Evolutionary conservation across 2,113 vertebrate species (phyloP), one percentile per base, ranked within the genome.

Genomic region (Epinephelus moara): DNA sequence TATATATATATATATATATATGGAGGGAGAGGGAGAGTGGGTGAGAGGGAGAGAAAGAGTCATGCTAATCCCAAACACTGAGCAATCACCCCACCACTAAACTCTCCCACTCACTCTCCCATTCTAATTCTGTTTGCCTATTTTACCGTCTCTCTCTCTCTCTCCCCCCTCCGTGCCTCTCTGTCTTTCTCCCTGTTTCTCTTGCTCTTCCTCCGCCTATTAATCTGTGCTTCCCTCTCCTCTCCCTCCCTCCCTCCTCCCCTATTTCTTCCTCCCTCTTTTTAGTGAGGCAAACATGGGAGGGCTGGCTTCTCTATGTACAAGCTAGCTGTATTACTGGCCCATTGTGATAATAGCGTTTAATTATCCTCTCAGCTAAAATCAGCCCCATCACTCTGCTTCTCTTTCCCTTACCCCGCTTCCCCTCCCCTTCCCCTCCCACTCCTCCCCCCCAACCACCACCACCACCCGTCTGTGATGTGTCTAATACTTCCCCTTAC

Each of bases 281-380:
- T 88, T 81, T 57, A 80, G 88, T 19, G 79, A 89, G 86, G 88
- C 83, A 92, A 90, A 91, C 88, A 91, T 83, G 87, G 87, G 89
- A 90, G 93, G 91, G 87, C 88, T 85, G 89, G 75, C 77, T 91
- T 73, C 87, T 92, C 88, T 79, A 27, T 84, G 90, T 86, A 91
- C 92, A 77, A 79, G 90, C 88, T 60, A 85, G 81, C 91, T 90
- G 89, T 91, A 92, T 94, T 89, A 92, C 90, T 90, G 92, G 87
- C 87, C 91, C 85, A 91, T 93, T 94, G 94, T 93, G 92, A 93
- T 95, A 93, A 94, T 94, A 93, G 85, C 47, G 87, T 94, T 94
- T 94, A 93, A 94, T 94, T 94, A 94, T 89, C 88, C 92, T 92
- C 90, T 90, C 90, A 88, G 82, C 88, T 90, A 92, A 93, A 93